phyloP scores from a whole-genome alignment of 92 coral and sea anemone genomes.

The Micromussa lordhowensis region DNA sequence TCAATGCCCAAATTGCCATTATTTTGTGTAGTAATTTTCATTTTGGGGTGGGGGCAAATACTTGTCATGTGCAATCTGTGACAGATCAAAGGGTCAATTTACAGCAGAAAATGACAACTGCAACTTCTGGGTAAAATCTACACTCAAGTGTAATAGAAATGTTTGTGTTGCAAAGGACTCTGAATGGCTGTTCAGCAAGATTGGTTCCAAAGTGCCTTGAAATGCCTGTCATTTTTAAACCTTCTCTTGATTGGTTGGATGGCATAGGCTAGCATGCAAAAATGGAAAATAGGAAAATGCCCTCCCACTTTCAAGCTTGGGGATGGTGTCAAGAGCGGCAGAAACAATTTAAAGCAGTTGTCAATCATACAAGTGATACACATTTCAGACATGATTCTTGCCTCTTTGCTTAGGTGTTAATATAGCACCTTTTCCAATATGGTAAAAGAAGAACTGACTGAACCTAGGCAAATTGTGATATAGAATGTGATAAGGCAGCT shows the following conservation, averaged over 20 bases:
- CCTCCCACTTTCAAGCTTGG: background rate
- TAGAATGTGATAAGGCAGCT: background rate
- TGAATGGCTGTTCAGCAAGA: conserved; percentile 61
- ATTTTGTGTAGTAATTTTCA: too few relatives aligned
- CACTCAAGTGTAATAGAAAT: background rate
- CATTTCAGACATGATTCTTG: background rate
- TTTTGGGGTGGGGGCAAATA: too few relatives aligned
- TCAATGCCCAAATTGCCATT: background rate
- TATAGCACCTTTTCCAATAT: background rate
- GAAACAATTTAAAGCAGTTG: background rate
- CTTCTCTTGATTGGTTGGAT: conserved; percentile 94
- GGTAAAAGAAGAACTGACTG: background rate
- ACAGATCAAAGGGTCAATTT: background rate
- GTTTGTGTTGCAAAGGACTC: background rate
- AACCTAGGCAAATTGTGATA: background rate
- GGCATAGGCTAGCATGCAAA: conserved; percentile 87
- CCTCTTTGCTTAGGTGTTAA: background rate
- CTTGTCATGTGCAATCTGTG: too few relatives aligned
- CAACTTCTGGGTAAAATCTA: background rate
- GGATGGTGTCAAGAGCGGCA: background rate
- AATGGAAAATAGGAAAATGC: conserved; percentile 66
- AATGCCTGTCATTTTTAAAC: conserved; percentile 82
- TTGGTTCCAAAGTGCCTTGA: conserved; percentile 91
- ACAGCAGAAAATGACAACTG: background rate
- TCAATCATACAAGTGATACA: too few relatives aligned